Conservation (phyloP, 1,140 invertebrate genomes). For the Proctacanthus coquilletti region DNA sequence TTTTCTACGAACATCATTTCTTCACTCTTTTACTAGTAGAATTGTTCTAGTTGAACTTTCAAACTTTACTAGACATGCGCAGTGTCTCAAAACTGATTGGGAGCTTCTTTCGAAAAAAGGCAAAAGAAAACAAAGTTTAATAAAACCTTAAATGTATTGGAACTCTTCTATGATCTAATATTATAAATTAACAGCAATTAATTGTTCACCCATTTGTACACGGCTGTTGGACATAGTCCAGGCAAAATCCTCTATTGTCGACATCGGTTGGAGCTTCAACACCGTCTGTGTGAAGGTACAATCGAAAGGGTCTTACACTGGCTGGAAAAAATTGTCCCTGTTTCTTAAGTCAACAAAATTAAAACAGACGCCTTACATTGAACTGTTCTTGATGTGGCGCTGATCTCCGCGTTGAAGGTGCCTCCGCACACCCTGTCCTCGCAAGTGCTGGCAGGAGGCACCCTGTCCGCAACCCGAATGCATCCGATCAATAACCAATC, state of each 20-base stretch:
- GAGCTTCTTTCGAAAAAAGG: too few species aligned
- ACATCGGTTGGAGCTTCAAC: slow-evolving; percentile 55
- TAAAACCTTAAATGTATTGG: too few species aligned
- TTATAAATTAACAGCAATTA: too few species aligned
- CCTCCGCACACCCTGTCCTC: slow-evolving; percentile 38
- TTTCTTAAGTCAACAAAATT: slow-evolving; percentile 1
- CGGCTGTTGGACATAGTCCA: slow-evolving; percentile 70
- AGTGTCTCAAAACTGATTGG: too few species aligned
- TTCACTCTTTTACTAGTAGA: too few species aligned
- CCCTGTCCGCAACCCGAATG: slow-evolving; percentile 32
- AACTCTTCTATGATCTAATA: too few species aligned
- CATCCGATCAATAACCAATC: slow-evolving; percentile 69
- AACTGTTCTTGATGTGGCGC: slow-evolving; percentile 30
- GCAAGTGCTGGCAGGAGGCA: slow-evolving; percentile 26
- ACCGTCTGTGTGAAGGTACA: slow-evolving; percentile 59
- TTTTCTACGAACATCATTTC: too few species aligned
- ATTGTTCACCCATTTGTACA: slow-evolving; percentile 52
- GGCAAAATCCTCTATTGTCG: slow-evolving; percentile 62
- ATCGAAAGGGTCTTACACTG: slow-evolving; percentile 59
- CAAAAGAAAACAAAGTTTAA: too few species aligned
- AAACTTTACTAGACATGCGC: too few species aligned
- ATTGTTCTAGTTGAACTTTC: too few species aligned
- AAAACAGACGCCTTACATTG: slow-evolving; percentile 31
- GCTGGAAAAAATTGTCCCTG: slow-evolving; percentile 34
- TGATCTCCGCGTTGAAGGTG: slow-evolving; percentile 32